Evolutionary conservation across 2,888 invertebrate species (phyloP).

Genomic region (Drosophila bunnanda): DNA sequence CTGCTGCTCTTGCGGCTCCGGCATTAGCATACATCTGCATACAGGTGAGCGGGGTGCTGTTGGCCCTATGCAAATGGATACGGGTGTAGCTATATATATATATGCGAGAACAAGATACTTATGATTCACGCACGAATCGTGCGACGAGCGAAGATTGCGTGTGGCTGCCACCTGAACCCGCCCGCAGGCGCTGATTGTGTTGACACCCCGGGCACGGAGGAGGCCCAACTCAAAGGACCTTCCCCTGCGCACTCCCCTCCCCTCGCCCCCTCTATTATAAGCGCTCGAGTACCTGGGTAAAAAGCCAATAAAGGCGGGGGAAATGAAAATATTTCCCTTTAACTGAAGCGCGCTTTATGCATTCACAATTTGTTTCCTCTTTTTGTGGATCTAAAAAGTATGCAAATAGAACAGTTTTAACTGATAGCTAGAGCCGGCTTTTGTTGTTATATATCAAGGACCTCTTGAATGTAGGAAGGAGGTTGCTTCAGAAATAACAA

Average conservation of each 20-base stretch:
- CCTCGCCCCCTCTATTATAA: constrained; percentile 15
- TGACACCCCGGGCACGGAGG: constrained; percentile 25
- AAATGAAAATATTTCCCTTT: constrained; percentile 38
- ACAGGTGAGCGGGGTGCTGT: not conserved
- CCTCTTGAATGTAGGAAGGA: not conserved
- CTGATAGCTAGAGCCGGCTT: constrained; percentile 2
- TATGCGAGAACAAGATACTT: constrained; percentile 34
- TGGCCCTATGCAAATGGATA: constrained; percentile 25
- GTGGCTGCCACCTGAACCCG: not conserved
- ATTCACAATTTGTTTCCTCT: constrained; percentile 30
- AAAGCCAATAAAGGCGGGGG: constrained; percentile 37
- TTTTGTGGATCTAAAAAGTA: constrained; percentile 1
- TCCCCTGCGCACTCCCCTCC: not conserved
- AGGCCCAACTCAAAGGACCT: not conserved
- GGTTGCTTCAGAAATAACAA: not conserved
- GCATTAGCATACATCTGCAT: constrained; percentile 43
- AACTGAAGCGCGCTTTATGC: constrained; percentile 30
- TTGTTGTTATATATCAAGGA: not conserved
- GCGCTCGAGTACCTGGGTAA: constrained; percentile 31
- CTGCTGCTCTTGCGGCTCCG: too few relatives aligned
- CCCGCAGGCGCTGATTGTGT: constrained; percentile 37
- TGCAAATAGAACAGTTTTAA: constrained; percentile 31
- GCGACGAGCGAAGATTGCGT: constrained; percentile 1
- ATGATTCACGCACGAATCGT: constrained; percentile 41
- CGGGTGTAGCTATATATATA: constrained; percentile 2